phyloP scores from a whole-genome alignment of 2,888 invertebrate genomes.

The Brachyopa scutellaris region DNA sequence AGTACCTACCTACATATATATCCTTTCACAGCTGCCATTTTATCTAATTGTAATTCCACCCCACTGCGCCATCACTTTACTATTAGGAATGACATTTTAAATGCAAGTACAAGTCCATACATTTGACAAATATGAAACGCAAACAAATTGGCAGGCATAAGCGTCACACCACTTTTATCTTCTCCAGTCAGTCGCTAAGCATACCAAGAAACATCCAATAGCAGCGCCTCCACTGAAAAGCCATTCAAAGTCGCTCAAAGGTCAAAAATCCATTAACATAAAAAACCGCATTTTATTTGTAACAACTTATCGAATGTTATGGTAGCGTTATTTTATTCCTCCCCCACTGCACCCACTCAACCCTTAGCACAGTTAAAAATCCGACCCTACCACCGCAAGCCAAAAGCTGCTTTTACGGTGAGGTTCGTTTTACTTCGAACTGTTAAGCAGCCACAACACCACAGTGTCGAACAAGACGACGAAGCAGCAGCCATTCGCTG shows the following conservation, averaged over 20 bases:
- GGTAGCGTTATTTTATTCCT: constrained; percentile 18
- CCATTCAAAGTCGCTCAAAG: constrained; percentile 67
- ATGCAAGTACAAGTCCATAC: constrained; percentile 1
- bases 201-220: background rate
- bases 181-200: background rate
- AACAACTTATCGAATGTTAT: constrained; percentile 70
- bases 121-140: background rate
- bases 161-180: constrained; percentile 4
- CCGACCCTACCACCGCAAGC: constrained; percentile 28
- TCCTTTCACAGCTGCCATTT: too few relatives aligned
- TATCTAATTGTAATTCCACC: too few relatives aligned
- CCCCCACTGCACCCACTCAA: too few relatives aligned
- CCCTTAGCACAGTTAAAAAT: background rate
- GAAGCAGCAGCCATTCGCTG: constrained; percentile 37
- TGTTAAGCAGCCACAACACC: constrained; percentile 28
- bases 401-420: constrained; percentile 31
- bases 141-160: background rate
- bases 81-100: background rate
- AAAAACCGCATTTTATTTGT: constrained; percentile 68
- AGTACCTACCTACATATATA: too few relatives aligned
- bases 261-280: constrained; percentile 71
- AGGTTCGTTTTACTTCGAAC: constrained; percentile 41
- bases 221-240: constrained; percentile 11
- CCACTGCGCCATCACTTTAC: background rate
- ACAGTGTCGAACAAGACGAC: constrained; percentile 8